Evolutionary conservation across 2,797 vertebrate species (phyloP).

Genomic region (Leucoraja ocellata): DNA sequence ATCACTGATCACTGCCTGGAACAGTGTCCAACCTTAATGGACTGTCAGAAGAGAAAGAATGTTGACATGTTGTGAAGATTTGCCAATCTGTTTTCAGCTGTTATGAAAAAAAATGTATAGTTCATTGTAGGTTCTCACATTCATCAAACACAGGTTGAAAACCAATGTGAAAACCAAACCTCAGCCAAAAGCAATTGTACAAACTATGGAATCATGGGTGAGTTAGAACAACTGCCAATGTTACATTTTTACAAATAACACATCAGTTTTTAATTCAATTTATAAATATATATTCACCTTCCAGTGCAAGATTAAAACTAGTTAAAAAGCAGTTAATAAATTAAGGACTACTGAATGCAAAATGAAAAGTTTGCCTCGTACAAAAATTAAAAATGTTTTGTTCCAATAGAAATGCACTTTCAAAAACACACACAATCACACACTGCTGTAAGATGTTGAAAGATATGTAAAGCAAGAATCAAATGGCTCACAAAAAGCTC

Average conservation of each 20-base stretch:
- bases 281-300: neutral
- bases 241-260: neutral
- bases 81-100: neutral
- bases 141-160: neutral
- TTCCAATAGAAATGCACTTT: neutral
- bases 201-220: neutral
- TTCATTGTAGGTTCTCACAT: neutral
- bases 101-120: neutral
- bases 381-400: neutral
- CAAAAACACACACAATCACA: neutral
- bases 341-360: neutral
- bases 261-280: slow-evolving; percentile 5
- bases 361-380: neutral
- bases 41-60: slow-evolving; percentile 8
- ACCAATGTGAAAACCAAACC: neutral
- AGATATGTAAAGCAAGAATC: neutral
- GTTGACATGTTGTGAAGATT: neutral
- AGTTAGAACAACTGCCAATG: neutral
- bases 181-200: neutral
- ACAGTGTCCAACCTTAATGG: neutral
- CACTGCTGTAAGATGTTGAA: neutral
- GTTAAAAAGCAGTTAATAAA: slow-evolving; percentile 5
- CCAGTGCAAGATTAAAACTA: slow-evolving; percentile 23
- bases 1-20: neutral
- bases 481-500: neutral